Evolutionary conservation across 37 sponge, comb jelly and placozoan species (phyloP).

Genomic region (Ephydatia muelleri): DNA sequence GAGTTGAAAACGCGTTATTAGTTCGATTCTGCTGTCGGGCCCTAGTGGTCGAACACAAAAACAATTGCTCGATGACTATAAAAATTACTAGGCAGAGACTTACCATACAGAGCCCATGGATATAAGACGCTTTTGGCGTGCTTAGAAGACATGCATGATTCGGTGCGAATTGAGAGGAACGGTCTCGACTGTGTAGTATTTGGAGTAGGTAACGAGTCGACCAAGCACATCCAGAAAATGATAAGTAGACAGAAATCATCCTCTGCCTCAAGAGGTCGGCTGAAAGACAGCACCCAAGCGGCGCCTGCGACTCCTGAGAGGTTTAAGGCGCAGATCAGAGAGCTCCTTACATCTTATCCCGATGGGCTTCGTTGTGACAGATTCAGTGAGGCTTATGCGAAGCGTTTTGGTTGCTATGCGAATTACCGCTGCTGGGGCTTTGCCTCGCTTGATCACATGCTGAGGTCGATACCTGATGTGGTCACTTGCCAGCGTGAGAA

Average conservation of each 20-base stretch:
- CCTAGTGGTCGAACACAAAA: constrained; percentile 47
- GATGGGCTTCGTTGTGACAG: constrained; percentile 27
- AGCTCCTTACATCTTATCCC: constrained; percentile 45
- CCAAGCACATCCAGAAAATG: constrained; percentile 32
- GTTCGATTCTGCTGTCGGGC: constrained; percentile 49
- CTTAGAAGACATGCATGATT: constrained; percentile 33
- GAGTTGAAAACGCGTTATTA: constrained; percentile 29
- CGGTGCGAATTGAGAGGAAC: neutral
- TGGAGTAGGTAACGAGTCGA: constrained; percentile 29
- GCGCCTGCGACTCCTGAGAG: constrained; percentile 1
- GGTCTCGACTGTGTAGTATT: neutral
- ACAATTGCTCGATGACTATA: constrained; percentile 41
- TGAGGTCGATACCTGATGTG: constrained; percentile 16
- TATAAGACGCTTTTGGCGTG: constrained; percentile 26
- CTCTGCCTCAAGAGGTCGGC: neutral
- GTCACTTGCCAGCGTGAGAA: constrained; percentile 3
- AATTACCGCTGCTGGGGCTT: constrained; percentile 32
- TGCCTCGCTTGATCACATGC: constrained; percentile 4
- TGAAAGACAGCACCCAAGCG: neutral
- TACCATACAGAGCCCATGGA: constrained; percentile 35
- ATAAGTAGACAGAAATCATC: constrained; percentile 31
- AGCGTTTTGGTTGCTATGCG: constrained; percentile 43
- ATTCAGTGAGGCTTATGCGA: constrained; percentile 55
- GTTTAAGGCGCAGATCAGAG: constrained; percentile 29
- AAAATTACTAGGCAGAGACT: constrained; percentile 7